A percentile compares a stretch with the other conserved stretches of the same genome.
phyloP scores from a whole-genome alignment of 2,888 invertebrate genomes.

The Stramonita haemastoma region DNA sequence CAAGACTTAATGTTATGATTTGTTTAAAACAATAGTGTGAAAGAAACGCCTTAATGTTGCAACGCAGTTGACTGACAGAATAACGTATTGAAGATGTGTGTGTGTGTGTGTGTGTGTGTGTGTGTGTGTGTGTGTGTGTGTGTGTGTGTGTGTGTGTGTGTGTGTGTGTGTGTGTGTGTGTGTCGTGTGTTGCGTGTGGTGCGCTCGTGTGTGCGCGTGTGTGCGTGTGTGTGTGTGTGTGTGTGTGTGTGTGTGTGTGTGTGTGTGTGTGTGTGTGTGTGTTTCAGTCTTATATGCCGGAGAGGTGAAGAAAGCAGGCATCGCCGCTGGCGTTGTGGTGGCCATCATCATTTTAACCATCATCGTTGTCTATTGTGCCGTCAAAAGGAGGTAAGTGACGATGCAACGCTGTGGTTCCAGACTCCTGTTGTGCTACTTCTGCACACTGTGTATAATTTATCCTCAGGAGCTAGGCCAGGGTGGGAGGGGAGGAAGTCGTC shows the following conservation, averaged over 20 bases:
- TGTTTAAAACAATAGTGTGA: no score
- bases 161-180: conserved; percentile 1
- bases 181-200: no score
- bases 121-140: not conserved
- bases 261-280: not conserved
- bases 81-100: not conserved
- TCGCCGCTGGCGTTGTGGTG: conserved; percentile 50
- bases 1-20: no score
- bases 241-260: no score
- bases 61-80: no score
- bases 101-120: conserved; percentile 11
- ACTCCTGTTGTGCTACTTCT: not conserved
- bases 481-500: no score
- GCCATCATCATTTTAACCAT: conserved; percentile 48
- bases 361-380: conserved; percentile 48
- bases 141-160: not conserved
- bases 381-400: conserved; percentile 45
- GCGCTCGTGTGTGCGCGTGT: not conserved
- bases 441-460: no score
- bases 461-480: no score
- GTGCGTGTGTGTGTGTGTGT: not conserved
- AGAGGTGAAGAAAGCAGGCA: conserved; percentile 49
- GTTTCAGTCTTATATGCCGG: conserved; percentile 47
- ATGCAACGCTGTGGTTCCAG: no score
- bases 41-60: no score